These are phyloP conservation scores for Gallinago undulata DNA, from an alignment of 2,113 vertebrate species.

Conservation along the genomic window DNA sequence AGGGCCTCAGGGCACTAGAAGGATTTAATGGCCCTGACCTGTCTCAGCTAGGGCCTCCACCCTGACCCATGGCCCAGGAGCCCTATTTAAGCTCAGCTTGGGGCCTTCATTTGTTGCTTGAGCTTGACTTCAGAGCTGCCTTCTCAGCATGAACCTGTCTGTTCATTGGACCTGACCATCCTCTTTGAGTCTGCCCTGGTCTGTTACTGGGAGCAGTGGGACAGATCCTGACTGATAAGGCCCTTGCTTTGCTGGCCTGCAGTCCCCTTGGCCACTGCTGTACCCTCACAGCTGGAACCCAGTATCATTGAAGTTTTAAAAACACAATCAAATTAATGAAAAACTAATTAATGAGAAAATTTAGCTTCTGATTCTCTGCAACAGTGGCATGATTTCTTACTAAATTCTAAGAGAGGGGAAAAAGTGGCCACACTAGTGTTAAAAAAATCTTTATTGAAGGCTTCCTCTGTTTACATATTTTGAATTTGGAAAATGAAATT, in stretches of 20 bases:
- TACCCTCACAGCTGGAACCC: not conserved
- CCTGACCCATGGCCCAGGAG: not conserved
- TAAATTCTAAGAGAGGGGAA: not conserved
- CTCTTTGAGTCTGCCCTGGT: not conserved
- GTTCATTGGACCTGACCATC: not conserved
- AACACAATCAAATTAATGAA: not conserved
- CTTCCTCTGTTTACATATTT: not conserved
- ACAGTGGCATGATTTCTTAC: not conserved
- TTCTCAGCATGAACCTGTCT: not conserved
- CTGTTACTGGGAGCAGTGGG: not conserved
- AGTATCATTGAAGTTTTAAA: not conserved
- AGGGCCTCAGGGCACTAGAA: not conserved
- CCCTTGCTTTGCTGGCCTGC: not conserved
- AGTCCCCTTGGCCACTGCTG: not conserved
- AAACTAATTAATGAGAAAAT: not conserved
- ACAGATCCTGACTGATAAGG: not conserved
- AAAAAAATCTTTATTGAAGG: not conserved
- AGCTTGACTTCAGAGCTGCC: not conserved
- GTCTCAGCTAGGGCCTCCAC: not conserved
- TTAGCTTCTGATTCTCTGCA: not conserved
- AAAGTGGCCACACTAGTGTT: accelerated
- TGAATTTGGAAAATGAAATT: not conserved
- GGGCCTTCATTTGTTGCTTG: not conserved
- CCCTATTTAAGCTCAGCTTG: not conserved
- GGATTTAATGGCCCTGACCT: not conserved